phyloP scores from a whole-genome alignment of 2,113 vertebrate genomes.

The Cyprinus carpio region DNA sequence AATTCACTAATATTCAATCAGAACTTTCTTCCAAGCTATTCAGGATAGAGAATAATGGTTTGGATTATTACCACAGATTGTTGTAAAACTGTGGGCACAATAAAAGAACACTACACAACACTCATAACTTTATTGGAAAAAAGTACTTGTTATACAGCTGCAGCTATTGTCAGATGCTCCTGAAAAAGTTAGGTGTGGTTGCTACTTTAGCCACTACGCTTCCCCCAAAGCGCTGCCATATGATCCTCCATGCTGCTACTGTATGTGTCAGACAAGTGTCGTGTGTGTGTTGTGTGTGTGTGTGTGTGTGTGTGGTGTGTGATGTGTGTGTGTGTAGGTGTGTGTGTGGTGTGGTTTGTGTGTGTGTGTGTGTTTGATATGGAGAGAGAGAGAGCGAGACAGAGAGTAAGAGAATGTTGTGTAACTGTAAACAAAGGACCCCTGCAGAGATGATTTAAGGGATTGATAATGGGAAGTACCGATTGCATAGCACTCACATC shows the following conservation, averaged over 20 bases:
- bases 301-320: too few relatives aligned
- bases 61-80: background rate
- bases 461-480: constrained; percentile 57
- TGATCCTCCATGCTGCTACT: background rate
- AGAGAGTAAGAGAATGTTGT: background rate
- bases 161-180: background rate
- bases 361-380: background rate
- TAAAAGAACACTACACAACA: background rate
- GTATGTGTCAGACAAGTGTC: too few relatives aligned
- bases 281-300: too few relatives aligned
- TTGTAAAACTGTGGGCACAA: background rate
- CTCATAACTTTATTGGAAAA: background rate
- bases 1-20: too few relatives aligned
- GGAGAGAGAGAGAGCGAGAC: background rate
- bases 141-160: background rate
- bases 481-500: constrained; percentile 60
- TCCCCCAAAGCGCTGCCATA: background rate
- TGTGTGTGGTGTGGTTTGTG: too few relatives aligned
- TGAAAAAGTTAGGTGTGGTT: background rate
- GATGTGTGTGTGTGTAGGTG: too few relatives aligned
- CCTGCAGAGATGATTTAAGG: constrained; percentile 47
- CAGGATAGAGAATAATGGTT: too few relatives aligned
- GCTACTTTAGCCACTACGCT: constrained; percentile 2
- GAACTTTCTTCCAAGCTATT: too few relatives aligned
- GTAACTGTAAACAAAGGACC: background rate